Evolutionary conservation across 2,797 vertebrate species (phyloP).

Genomic region (Nyctalus aviator): DNA sequence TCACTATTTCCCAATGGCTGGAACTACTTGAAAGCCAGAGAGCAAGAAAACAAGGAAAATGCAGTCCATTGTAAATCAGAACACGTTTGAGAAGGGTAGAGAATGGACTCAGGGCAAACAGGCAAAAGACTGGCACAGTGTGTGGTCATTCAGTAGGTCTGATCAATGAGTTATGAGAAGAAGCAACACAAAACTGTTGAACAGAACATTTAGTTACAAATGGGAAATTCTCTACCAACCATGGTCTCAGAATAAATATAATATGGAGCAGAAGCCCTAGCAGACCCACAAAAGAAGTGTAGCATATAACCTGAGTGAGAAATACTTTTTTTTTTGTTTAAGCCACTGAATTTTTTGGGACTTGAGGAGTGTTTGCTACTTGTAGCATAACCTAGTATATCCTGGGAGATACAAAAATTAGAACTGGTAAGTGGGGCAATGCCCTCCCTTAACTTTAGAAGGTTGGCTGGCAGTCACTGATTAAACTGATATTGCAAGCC

Average conservation of each 20-base stretch:
- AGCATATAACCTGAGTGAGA: not conserved
- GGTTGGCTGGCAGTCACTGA: not conserved
- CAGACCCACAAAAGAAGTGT: not conserved
- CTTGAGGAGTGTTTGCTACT: not conserved
- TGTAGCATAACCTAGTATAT: not conserved
- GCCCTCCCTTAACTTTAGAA: not conserved
- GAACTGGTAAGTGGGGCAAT: not conserved
- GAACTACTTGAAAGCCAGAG: not conserved
- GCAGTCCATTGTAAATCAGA: not conserved
- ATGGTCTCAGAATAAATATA: not conserved
- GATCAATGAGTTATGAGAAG: not conserved
- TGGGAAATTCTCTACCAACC: not conserved
- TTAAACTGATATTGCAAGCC: slow-evolving; percentile 9
- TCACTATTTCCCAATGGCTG: not conserved
- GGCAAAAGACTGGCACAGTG: not conserved
- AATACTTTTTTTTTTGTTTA: not conserved
- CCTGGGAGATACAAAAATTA: slow-evolving; percentile 11
- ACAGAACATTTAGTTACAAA: not conserved
- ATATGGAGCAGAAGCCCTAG: not conserved
- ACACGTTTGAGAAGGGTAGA: not conserved
- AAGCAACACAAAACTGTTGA: not conserved
- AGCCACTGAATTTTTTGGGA: not conserved
- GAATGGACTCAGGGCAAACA: not conserved
- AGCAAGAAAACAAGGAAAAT: not conserved
- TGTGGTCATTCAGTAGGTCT: not conserved